phyloP scores from a whole-genome alignment of 1,140 invertebrate species.

The Brachionus plicatilis region DNA sequence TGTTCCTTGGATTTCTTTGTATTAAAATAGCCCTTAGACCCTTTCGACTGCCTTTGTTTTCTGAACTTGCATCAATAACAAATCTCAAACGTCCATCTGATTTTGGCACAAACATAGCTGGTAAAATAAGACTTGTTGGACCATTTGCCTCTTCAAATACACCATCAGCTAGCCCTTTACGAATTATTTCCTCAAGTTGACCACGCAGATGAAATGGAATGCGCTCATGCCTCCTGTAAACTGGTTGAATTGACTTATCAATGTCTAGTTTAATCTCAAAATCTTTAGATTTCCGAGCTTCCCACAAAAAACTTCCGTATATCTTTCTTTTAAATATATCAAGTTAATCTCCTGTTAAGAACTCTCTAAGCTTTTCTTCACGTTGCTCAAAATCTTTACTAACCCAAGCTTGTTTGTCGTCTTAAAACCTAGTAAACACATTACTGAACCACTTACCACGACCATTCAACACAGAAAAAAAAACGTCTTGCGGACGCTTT shows the following conservation, averaged over 20 bases:
- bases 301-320: not conserved
- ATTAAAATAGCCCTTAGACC: not conserved
- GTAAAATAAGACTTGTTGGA: constrained; percentile 55
- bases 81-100: constrained; percentile 53
- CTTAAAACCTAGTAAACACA: too few relatives aligned
- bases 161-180: not conserved
- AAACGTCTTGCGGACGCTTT: too few relatives aligned
- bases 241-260: not conserved
- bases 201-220: not conserved
- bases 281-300: not conserved
- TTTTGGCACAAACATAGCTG: constrained; percentile 55
- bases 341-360: too few relatives aligned
- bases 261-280: not conserved
- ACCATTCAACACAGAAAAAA: too few relatives aligned
- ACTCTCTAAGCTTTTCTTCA: too few relatives aligned
- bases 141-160: not conserved
- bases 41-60: constrained; percentile 51
- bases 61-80: constrained; percentile 57
- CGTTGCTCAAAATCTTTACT: too few relatives aligned
- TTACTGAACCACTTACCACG: too few relatives aligned
- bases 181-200: not conserved
- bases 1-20: not conserved
- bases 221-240: too few relatives aligned
- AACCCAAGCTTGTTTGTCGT: too few relatives aligned
- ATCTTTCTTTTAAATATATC: not conserved